Evolutionary conservation across 2,888 invertebrate genomes (phyloP), one percentile per base, ranked within the genome.

Genomic region (Pachliopta kotzebuea): DNA sequence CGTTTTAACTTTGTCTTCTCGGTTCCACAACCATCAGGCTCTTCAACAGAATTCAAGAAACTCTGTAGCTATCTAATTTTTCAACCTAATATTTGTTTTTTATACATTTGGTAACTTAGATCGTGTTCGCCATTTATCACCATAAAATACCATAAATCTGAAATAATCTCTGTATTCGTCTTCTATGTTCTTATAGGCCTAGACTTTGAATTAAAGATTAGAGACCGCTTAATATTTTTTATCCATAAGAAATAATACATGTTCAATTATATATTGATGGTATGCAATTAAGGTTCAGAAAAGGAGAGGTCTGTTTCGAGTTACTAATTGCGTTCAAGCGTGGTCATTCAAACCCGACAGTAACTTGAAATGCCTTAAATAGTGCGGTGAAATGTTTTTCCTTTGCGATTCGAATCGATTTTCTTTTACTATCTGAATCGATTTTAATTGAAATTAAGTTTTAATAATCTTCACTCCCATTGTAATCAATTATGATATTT

Each of bases 311-410:
- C 56, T 56, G 56, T 23, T 62, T 62, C 62, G 52, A 52, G 56
- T 62, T 62, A 62, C 62, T 62, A 62, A 62, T 56, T 62, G 52
- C 17, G 61, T n/a, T 31, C 61, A 45, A 62, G 56, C 49, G 49
- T 37, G 31, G 55, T 62, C 61, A 56, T 50, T 61, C 61, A 61
- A 26, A 49, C 45, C 24, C 42, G 29, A 53, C 37, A 14, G 61
- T 45, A 62, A 62, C 49, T 31, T 49, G 56, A 62, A 50, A 56
- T 56, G 23, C 23, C 14, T 54, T 14, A 56, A 50, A 56, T 62
- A 31, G 56, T 60, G 60, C 21, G 24, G 60, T 54, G 60, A 42
- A 60, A 17, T 23, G 14, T 20, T 21, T 21, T 24, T 20, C 45
- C n/a, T 45, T 45, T 45, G n/a, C 45, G 45, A 45, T 45, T n/a